Base-by-base conservation (phyloP, 2,797 vertebrate species). In the Astyanax mexicanus region DNA sequence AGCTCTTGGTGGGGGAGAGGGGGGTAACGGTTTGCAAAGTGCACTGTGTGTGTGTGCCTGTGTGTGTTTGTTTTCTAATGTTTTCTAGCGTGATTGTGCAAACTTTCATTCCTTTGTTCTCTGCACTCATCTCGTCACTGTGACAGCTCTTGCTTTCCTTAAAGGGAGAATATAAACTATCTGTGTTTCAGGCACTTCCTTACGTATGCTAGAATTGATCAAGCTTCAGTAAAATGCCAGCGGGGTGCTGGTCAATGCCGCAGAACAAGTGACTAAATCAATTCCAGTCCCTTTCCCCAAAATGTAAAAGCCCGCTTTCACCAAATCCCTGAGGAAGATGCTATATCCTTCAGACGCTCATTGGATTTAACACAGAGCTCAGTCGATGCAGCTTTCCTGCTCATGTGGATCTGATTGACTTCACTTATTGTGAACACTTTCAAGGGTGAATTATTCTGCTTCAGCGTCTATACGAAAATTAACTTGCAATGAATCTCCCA, bases 181-280 rank as follows among this genome's bases (percentile, higher is more conserved):
- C 42, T 0, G 19, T 76, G 55, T 73, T 71, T 61, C 45, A 79
- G 72, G 32, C 47, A 29, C 61, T 47, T 64, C 57, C 19, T 69
- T 66, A 80, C 77, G 72, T 78, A 75, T 84, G 76, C 81, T 74
- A 77, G 21, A 73, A 82, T 81, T 81, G 81, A 84, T 82, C 60
- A 62, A 32, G 64, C 66, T 71, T 79, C 72, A 49, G 55, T 66
- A 78, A 74, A 74, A 80, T 73, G 60, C 40, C 78, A 82, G 73
- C 72, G 79, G 57, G 78, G 42, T 74, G 72, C 58, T 67, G 78
- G 78, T 82, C 80, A 82, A 73, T 76, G 78, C 66, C 52, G 61
- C 67, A 80, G 64, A 84, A 80, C 78, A 84, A 84, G 80, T 78
- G 75, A 61, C 80, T 75, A 78, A 84, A 84, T 84, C 78, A 78